Evolutionary conservation across 2,113 vertebrate species (phyloP), one percentile per base, ranked within the genome.

Genomic region (Aix galericulata): DNA sequence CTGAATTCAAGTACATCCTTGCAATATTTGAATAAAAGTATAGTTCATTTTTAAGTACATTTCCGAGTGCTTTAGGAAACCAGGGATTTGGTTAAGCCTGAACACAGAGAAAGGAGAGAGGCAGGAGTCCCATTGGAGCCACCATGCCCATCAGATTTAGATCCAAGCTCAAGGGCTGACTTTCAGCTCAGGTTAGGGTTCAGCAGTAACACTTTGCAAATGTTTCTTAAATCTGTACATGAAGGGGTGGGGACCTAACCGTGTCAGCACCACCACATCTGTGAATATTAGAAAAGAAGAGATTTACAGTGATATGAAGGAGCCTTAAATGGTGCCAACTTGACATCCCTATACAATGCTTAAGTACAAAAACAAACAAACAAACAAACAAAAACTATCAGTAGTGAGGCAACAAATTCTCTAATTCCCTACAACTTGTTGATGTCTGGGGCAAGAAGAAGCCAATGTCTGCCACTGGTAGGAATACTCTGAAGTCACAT

Each of bases 361-460:
- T 27, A 71, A 82, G 87, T 34, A 52, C 0, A 2, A 81, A 53
- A 2, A 38, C 9, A 40, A 81, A 86, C 90, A 86, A 90, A 95
- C 91, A 23, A 40, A 40, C 13, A 38, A 38, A 38, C 9, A 38
- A 38, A 9, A 38, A 38, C 36, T 9, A 40, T 40, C 40, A 40
- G 40, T 40, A 40, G 40, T 40, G 40, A 86, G 74, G 64, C 77
- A 92, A 94, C 86, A 71, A 88, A 78, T 53, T 81, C 73, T 68
- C n/a, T 40, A 74, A 91, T 87, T 91, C 71, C 48, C n/a, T 53
- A 60, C 52, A 67, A 92, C 63, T 86, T 83, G 83, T 71, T 25
- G 60, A 6, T 1, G 59, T 36, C 94, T 91, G n/a, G 64, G 77
- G 77, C 46, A 95, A 86, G 91, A 76, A 92, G 83, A 81, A 91